Percentiles rank a stretch among this genome's conserved stretches.
Evolutionary conservation across 1,140 invertebrate genomes (phyloP).

Genomic region (Dinoponera quadriceps): DNA sequence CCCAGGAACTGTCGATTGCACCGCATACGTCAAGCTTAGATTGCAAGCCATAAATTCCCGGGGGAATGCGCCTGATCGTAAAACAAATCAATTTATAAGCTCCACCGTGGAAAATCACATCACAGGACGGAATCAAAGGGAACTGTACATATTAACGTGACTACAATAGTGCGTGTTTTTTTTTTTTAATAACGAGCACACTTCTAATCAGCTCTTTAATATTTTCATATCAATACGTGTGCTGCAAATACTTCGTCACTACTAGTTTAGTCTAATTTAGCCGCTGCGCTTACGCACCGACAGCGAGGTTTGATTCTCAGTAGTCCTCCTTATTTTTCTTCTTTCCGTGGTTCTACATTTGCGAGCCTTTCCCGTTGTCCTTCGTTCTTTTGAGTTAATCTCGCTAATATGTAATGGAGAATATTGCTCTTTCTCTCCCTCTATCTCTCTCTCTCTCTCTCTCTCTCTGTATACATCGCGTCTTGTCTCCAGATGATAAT

Average conservation of each 20-base stretch:
- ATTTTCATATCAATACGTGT: no score
- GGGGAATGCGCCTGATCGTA: background rate
- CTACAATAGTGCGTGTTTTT: background rate
- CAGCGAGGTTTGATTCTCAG: no score
- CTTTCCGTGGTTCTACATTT: no score
- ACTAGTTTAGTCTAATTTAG: no score
- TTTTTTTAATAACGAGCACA: background rate
- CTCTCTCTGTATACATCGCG: background rate
- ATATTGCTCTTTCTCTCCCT: background rate
- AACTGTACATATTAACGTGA: background rate
- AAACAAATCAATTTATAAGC: background rate
- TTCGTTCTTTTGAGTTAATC: no score
- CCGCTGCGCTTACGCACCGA: no score
- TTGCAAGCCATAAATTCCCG: conserved; percentile 5
- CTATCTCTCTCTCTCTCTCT: background rate
- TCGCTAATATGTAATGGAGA: no score
- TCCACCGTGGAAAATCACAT: background rate
- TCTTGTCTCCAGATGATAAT: conserved; percentile 23
- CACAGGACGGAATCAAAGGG: background rate
- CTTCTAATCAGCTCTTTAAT: no score
- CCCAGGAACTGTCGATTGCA: conserved; percentile 1
- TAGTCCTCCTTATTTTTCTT: no score
- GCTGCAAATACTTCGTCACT: no score
- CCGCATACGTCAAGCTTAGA: background rate
- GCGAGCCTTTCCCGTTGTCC: no score